Evolutionary conservation across 2,797 vertebrate species (phyloP).

Genomic region (Enteromius unitaeniatus): DNA sequence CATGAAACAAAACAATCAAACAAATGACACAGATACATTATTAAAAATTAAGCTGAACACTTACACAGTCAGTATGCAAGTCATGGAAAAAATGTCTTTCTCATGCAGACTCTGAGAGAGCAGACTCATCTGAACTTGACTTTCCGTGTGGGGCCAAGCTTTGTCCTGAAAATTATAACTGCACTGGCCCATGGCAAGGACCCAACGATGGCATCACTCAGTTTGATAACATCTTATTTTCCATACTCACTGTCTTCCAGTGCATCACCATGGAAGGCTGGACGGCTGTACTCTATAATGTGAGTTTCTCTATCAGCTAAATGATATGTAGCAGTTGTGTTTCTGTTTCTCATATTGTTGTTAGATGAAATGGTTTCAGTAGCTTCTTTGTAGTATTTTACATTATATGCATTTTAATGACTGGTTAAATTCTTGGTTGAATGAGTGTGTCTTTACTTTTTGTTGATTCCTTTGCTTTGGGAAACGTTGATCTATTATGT

Average conservation of each 20-base stretch:
- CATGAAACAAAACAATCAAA: background rate
- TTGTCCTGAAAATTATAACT: slow-evolving; percentile 87
- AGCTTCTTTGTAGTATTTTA: background rate
- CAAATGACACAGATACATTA: background rate
- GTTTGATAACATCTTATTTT: slow-evolving; percentile 99
- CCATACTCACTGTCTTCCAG: slow-evolving; percentile 97
- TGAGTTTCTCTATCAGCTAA: slow-evolving; percentile 71
- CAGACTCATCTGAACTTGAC: slow-evolving; percentile 84
- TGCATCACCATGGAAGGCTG: slow-evolving; percentile 99
- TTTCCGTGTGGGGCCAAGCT: slow-evolving; percentile 89
- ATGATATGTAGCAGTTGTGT: background rate
- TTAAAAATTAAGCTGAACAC: background rate
- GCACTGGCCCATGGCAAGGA: slow-evolving; percentile 88
- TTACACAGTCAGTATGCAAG: background rate
- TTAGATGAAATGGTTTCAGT: background rate
- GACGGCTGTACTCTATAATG: slow-evolving; percentile 97
- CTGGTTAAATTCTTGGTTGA: background rate
- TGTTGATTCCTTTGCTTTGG: background rate
- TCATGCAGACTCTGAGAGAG: slow-evolving; percentile 72
- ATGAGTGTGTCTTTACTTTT: background rate
- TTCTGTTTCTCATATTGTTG: background rate
- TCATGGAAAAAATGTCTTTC: background rate
- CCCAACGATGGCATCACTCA: slow-evolving; percentile 98
- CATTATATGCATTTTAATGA: background rate
- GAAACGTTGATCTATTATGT: background rate